These are phyloP conservation scores for Rhinoptilus africanus DNA, from an alignment of 2,113 vertebrate genomes.

Conservation along the genomic window DNA sequence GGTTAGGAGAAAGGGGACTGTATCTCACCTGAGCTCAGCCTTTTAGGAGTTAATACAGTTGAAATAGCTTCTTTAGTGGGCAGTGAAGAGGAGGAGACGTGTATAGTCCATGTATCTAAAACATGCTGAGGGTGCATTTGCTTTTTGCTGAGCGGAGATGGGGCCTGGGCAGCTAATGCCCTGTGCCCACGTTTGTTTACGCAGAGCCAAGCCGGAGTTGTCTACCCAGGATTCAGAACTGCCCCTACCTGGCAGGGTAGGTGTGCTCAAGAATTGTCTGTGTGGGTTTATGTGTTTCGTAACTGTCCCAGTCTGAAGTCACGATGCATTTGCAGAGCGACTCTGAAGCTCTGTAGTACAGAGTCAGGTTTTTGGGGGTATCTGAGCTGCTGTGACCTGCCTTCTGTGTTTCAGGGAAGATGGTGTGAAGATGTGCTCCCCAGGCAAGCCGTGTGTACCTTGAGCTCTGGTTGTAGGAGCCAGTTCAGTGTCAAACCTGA, in stretches of 20 bases:
- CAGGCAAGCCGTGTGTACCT: background rate
- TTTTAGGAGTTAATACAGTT: background rate
- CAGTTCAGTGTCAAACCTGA: background rate
- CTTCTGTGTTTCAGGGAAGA: background rate
- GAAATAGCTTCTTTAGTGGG: background rate
- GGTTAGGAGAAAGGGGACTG: background rate
- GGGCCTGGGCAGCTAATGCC: background rate
- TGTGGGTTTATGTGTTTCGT: background rate
- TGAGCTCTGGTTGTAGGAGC: background rate
- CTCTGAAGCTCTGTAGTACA: background rate
- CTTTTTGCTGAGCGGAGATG: background rate
- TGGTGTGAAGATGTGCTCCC: background rate
- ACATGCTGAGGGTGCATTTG: accelerated
- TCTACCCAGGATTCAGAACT: background rate
- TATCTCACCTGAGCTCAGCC: background rate
- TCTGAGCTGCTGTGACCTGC: background rate
- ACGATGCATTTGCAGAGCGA: background rate
- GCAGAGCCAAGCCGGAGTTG: accelerated
- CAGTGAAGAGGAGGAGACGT: background rate
- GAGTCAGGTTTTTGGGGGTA: background rate
- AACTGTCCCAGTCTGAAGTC: background rate
- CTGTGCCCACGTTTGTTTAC: background rate
- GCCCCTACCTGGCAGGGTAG: background rate
- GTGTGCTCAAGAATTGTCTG: background rate
- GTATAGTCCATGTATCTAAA: background rate